A percentile compares a stretch with the other conserved stretches of the same genome.
Conservation (phyloP, 2,113 vertebrate species). For the Butorides virescens region DNA sequence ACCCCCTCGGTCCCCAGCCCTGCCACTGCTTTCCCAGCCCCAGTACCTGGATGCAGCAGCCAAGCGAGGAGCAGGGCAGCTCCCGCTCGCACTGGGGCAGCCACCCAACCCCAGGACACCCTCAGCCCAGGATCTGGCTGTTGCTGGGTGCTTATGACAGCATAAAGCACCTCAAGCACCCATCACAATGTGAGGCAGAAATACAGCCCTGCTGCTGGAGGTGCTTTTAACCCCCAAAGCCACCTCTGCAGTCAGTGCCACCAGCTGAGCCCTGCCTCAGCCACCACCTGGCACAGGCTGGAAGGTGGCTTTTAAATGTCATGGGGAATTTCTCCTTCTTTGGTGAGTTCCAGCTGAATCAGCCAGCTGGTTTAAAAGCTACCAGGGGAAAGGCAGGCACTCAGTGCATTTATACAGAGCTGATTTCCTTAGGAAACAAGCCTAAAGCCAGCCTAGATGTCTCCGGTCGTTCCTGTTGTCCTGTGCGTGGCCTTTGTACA, state of each 20-base stretch:
- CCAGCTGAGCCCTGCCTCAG: background rate
- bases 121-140: fast-evolving
- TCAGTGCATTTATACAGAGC: fast-evolving
- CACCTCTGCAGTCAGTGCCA: fast-evolving
- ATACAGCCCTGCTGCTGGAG: fast-evolving
- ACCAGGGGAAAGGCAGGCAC: fast-evolving
- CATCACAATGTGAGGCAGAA: fast-evolving
- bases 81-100: too few relatives aligned
- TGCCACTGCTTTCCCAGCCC: too few relatives aligned
- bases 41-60: background rate
- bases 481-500: fast-evolving
- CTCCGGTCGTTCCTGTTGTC: background rate
- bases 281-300: background rate
- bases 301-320: fast-evolving
- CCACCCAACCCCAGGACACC: fast-evolving
- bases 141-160: fast-evolving
- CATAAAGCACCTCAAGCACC: background rate
- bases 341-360: background rate
- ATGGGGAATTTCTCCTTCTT: background rate
- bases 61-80: fast-evolving
- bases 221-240: too few relatives aligned
- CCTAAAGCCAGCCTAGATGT: background rate
- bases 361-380: background rate
- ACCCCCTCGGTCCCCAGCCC: background rate
- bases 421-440: background rate